Base-by-base conservation (phyloP, 2,888 invertebrate genomes). In the Athalia rosae region DNA sequence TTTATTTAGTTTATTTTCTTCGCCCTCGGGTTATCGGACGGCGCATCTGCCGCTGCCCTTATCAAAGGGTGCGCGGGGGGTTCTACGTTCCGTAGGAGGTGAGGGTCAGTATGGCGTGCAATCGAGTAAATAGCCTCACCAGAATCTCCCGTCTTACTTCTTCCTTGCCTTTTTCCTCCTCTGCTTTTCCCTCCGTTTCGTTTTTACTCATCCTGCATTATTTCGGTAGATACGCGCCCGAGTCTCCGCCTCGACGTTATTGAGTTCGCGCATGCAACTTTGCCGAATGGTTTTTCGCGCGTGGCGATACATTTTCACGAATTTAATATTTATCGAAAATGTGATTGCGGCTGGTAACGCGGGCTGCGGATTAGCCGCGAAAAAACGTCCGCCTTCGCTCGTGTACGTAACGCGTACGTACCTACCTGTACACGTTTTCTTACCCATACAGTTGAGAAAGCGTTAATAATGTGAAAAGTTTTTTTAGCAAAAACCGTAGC, bases 391-490 rank as follows among this genome's bases (percentile, higher is more conserved):
- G 13, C 47, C n/a, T 6, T 3, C n/a, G n/a, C n/a, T n/a, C n/a
- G n/a, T n/a, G n/a, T n/a, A n/a, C n/a, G n/a, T n/a, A 11, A 13
- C n/a, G 8, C 9, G 63, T 63, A 11, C 47, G 8, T 5, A 64
- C n/a, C n/a, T 47, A 9, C 13, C 45, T 43, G 0, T 4, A n/a
- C 45, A 63, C 13, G 63, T 4, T 6, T n/a, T 5, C 4, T 28
- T 63, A 13, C 45, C 8, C 64, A 47, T 53, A 67, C n/a, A 67
- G 8, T 9, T n/a, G 67, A 15, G 76, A 80, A 82, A 82, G 83
- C 83, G 87, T 87, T 88, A 86, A 88, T 87, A 87, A 88, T 87
- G 88, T 85, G 85, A 84, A 87, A 87, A 87, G 81, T 87, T 87
- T 79, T 64, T n/a, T 8, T 3, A 53, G 53, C 53, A 53, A 8